These are phyloP conservation scores for Blastobasis lacticolella DNA, from an alignment of 2,888 invertebrate genomes.

Conservation along the genomic window DNA sequence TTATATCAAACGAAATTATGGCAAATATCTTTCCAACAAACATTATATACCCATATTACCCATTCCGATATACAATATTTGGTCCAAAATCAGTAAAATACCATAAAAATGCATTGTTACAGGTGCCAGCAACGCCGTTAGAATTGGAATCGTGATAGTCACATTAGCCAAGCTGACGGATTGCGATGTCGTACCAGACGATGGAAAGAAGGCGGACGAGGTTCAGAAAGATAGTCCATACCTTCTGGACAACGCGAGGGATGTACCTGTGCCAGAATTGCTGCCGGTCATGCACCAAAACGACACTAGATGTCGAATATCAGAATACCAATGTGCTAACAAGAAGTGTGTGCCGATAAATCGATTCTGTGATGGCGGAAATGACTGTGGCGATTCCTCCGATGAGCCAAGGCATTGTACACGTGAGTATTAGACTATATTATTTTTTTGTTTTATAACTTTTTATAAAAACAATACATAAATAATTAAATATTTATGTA, in stretches of 20 bases:
- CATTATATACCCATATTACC: too few relatives aligned
- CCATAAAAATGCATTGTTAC: slow-evolving; percentile 34
- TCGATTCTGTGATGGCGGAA: slow-evolving; percentile 84
- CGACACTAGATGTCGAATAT: slow-evolving; percentile 75
- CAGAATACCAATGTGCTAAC: slow-evolving; percentile 80
- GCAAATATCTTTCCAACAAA: too few relatives aligned
- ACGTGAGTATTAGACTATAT: slow-evolving; percentile 74
- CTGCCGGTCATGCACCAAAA: slow-evolving; percentile 60
- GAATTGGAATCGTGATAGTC: slow-evolving; percentile 37
- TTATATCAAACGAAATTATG: too few relatives aligned
- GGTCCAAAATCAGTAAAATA: too few relatives aligned
- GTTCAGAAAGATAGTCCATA: slow-evolving; percentile 35
- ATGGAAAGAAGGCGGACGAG: slow-evolving; percentile 12
- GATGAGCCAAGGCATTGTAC: slow-evolving; percentile 88
- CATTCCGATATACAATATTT: too few relatives aligned
- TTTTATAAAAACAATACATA: not conserved
- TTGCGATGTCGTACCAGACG: slow-evolving; percentile 45
- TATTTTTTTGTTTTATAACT: not conserved
- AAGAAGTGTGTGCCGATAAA: slow-evolving; percentile 80
- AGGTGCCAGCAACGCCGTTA: slow-evolving; percentile 42
- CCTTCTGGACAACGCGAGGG: not conserved
- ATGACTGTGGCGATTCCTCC: slow-evolving; percentile 87
- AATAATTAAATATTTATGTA: too few relatives aligned
- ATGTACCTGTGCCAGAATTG: slow-evolving; percentile 50
- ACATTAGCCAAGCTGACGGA: slow-evolving; percentile 40